These are phyloP conservation scores for Perizoma flavofasciatum DNA, from an alignment of 2,888 invertebrate species.

Conservation along the genomic window DNA sequence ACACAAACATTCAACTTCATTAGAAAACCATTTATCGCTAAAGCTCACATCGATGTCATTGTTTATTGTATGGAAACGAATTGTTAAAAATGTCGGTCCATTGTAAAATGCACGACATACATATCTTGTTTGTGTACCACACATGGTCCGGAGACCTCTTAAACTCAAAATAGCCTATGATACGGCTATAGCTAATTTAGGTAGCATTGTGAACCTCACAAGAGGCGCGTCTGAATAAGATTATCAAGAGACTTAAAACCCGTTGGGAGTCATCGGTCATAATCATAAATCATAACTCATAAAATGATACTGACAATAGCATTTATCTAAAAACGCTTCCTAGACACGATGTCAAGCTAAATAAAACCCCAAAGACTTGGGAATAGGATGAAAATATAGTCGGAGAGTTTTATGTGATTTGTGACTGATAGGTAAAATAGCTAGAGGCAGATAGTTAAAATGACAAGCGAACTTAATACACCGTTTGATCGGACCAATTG, in stretches of 20 bases:
- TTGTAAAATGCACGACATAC: constrained; percentile 58
- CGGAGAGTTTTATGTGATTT: constrained; percentile 35
- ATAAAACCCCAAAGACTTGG: constrained; percentile 38
- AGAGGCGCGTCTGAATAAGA: constrained; percentile 78
- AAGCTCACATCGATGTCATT: constrained; percentile 48
- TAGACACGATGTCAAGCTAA: constrained; percentile 49
- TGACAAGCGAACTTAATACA: constrained; percentile 83
- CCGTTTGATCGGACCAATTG: constrained; percentile 83
- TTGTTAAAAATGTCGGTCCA: constrained; percentile 51
- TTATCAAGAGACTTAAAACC: constrained; percentile 77
- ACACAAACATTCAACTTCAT: constrained; percentile 49
- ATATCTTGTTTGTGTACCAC: constrained; percentile 68
- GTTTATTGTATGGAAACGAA: constrained; percentile 53
- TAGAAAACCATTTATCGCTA: constrained; percentile 63
- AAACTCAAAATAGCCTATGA: constrained; percentile 58
- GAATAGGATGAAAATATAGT: constrained; percentile 40
- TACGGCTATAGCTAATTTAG: constrained; percentile 80
- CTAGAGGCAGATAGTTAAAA: constrained; percentile 72
- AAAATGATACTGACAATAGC: constrained; percentile 81
- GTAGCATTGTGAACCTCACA: constrained; percentile 82
- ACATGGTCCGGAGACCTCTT: constrained; percentile 59
- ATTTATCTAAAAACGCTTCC: constrained; percentile 72
- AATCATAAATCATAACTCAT: constrained; percentile 84
- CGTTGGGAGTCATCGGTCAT: constrained; percentile 83
- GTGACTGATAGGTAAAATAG: constrained; percentile 48